Evolutionary conservation across 1,140 invertebrate genomes (phyloP), one percentile per base, ranked within the genome.

Genomic region (Monomorium pharaonis): DNA sequence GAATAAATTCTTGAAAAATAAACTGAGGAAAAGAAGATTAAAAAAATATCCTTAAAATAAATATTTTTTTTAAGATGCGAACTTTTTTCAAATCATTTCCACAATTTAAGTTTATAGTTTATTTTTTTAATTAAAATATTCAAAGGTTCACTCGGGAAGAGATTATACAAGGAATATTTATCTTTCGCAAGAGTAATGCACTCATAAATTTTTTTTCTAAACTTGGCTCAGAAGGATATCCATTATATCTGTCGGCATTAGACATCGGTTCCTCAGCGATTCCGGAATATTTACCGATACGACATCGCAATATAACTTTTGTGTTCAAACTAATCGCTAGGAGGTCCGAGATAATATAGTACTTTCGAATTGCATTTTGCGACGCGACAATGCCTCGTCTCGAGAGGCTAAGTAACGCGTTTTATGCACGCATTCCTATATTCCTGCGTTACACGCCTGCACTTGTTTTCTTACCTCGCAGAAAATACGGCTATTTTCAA

Each of bases 381-480:
- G 37, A 67, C n/a, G 21, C 14, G 16, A 16, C 37, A 18, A 49
- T 42, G 42, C n/a, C 37, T 65, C 30, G 30, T 33, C 42, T 33
- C 42, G 42, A 27, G 42, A 49, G 27, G 24, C 14, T 47, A 27
- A 83, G 24, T 83, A 58, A 24, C 77, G 21, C 62, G 47, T n/a
- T 81, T 81, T 70, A 78, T 78, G 27, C 60, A 65, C 60, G n/a
- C n/a, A n/a, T n/a, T n/a, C n/a, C n/a, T n/a, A n/a, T n/a, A 65
- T 78, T 78, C 76, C 76, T 78, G 44, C 27, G 44, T 54, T 65
- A 44, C 65, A n/a, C 24, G 65, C 21, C 76, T 33, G 49, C 78
- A 60, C 78, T 83, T 81, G 49, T 44, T 70, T 81, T 78, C 76
- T 81, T 83, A 72, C n/a, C 42, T 60, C 37, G 67, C 37, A 83